Base-by-base conservation (phyloP, 2,888 invertebrate genomes). In the Uropetala carovei region DNA sequence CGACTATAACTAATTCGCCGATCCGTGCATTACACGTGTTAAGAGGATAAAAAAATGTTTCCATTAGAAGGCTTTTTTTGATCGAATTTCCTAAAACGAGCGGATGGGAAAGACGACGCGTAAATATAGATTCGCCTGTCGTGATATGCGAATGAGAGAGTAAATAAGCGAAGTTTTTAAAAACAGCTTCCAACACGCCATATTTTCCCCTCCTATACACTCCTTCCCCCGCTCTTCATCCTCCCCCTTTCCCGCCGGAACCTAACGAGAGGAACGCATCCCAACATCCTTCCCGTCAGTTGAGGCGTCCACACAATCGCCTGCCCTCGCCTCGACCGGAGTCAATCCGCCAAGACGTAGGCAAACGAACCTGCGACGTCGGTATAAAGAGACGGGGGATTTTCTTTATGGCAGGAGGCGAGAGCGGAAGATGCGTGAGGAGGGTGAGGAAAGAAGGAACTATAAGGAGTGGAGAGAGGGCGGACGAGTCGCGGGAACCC, bases 101-200 rank as follows among this genome's bases (percentile, higher is more conserved):
- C 75, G 22, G 13, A 75, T 9, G 14, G 27, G 27, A 27, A 75
- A 27, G 75, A 10, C 75, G 27, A 27, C 13, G 27, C 27, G 22
- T 75, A 75, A 75, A 75, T 75, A 75, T 75, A 75, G 22, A 22
- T 27, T 75, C 75, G 22, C 75, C 5, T 11, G 22, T 18, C 11
- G 13, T 27, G 27, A 75, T 75, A 22, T 27, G 75, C 75, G 75
- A 75, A 75, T 75, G 75, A 75, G 75, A n/a, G 68, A 68, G 68
- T 22, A 75, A 75, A 22, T 75, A 75, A 27, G 27, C 75, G n/a
- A n/a, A 75, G 75, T 75, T 75, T 27, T 43, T 27, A 22, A 22
- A 22, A 75, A 27, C 27, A 22, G 43, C 43, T 43, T 43, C 43
- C 43, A 43, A 43, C 43, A 43, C 43, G 5, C 43, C 43, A 43